These are phyloP conservation scores for Polypedilum vanderplanki DNA, from an alignment of 1,140 invertebrate species.

Conservation along the genomic window DNA sequence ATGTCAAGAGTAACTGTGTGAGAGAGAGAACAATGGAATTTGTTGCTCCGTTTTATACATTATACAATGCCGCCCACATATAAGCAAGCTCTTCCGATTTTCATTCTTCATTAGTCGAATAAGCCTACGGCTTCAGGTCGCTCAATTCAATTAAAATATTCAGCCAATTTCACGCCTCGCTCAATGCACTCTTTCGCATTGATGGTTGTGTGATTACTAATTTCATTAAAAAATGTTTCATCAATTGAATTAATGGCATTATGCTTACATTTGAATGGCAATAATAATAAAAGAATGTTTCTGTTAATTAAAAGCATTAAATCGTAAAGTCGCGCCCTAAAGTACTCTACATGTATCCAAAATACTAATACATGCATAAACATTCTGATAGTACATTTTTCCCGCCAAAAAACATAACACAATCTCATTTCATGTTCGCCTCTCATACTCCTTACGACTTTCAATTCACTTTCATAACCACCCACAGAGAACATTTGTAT, in stretches of 20 bases:
- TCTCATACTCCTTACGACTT: neutral
- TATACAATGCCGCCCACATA: conserved; percentile 2
- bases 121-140: neutral
- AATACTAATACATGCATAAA: neutral
- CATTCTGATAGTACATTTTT: neutral
- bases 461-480: neutral
- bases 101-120: neutral
- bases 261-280: no score
- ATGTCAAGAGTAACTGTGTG: neutral
- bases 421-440: neutral
- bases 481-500: neutral
- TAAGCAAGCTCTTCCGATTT: neutral
- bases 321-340: neutral
- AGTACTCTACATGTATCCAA: neutral
- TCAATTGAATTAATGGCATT: no score
- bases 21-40: neutral
- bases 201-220: no score
- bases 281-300: no score
- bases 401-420: neutral
- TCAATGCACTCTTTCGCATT: no score
- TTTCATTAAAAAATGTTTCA: no score
- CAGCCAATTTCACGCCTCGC: neutral
- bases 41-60: neutral
- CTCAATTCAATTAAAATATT: conserved; percentile 20
- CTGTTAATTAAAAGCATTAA: conserved; percentile 5